Evolutionary conservation across 2,888 invertebrate species (phyloP), one percentile per base, ranked within the genome.

Genomic region (Chrysotoxum bicinctum): DNA sequence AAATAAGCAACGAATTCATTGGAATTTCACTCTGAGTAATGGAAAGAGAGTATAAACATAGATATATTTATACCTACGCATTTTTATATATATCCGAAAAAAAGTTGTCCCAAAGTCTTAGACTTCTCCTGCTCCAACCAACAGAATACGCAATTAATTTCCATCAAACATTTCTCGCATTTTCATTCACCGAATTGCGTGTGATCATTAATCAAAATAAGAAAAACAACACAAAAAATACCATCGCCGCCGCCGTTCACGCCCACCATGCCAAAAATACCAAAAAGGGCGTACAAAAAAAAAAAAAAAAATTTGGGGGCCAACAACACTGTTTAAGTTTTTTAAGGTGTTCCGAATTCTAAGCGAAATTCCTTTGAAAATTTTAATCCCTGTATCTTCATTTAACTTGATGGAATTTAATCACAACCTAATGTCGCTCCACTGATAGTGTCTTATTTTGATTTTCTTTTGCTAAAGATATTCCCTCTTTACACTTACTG

Each of bases 171-270:
- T 76, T 79, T 79, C 75, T 79, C 70, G 70, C 72, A 75, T 72
- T 84, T 84, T 79, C 83, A 79, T 75, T 69, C 75, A 72, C 43
- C 66, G 66, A 52, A 69, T 70, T 70, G 66, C 75, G 66, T 80
- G 66, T 52, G 37, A 80, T 80, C 79, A 84, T 84, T 84, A 84
- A 84, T 84, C 84, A 84, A 79, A 84, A 75, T 45, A 43, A 56
- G 30, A 66, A 66, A 66, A 60, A 58, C 52, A 52, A 40, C 45
- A 80, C 21, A 40, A 56, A 56, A n/a, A 37, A 40, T 16, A 72
- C 68, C 32, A 35, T 14, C 32, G 32, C 69, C 37, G n/a, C 52
- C 37, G 52, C 54, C 3, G 14, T 35, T 16, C 8, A n/a, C 40
- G 14, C 8, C 16, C 10, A 23, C 7, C 64, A 64, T 30, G 4